These are phyloP conservation scores for Oriolus oriolus DNA, from an alignment of 2,113 vertebrate genomes.

Conservation along the genomic window DNA sequence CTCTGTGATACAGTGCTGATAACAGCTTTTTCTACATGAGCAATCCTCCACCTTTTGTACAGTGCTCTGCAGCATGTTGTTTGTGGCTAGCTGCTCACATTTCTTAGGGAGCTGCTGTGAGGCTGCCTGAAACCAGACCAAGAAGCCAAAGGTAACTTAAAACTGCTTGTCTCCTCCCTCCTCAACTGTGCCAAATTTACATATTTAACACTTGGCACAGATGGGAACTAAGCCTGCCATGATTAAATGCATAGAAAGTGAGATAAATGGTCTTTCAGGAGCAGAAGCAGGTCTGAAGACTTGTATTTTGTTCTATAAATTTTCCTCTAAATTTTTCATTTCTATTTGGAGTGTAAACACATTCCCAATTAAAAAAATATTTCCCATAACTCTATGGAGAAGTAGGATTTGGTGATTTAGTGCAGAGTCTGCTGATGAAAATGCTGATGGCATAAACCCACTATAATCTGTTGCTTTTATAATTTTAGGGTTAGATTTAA, in stretches of 20 bases:
- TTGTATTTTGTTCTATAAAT: not conserved
- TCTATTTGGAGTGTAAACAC: not conserved
- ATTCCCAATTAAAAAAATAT: not conserved
- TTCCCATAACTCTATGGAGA: not conserved
- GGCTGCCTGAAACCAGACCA: not conserved
- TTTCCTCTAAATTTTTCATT: not conserved
- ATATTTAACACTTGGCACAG: not conserved
- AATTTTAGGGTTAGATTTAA: not conserved
- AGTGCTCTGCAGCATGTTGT: not conserved
- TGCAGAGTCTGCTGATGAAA: not conserved
- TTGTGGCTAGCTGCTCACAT: not conserved
- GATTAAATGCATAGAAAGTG: not conserved
- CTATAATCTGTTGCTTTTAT: not conserved
- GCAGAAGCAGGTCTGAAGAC: not conserved
- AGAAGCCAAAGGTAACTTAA: not conserved
- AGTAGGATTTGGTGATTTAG: not conserved
- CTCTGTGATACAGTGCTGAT: not conserved
- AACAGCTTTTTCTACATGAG: not conserved
- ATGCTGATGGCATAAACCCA: not conserved
- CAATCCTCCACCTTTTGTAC: not conserved
- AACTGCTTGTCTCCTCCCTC: not conserved
- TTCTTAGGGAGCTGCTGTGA: not conserved
- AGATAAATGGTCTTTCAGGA: not conserved
- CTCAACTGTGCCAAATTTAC: not conserved
- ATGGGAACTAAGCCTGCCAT: not conserved